These are phyloP conservation scores for Albula glossodonta DNA, from an alignment of 2,113 vertebrate genomes.

Conservation along the genomic window DNA sequence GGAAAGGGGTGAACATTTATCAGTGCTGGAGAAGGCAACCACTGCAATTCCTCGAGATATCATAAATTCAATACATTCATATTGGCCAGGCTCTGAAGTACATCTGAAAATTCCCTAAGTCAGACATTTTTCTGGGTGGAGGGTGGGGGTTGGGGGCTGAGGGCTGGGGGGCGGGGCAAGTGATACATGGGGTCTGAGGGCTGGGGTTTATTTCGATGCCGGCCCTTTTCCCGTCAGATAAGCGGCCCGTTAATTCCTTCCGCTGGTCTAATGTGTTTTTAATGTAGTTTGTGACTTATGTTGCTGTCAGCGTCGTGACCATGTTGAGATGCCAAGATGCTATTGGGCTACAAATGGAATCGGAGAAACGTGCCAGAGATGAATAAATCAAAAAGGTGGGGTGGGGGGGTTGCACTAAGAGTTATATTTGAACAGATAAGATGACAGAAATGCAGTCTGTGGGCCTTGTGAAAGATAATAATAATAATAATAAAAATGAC, in stretches of 20 bases:
- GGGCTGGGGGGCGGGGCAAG: conserved; percentile 40
- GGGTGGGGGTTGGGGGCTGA: conserved; percentile 28
- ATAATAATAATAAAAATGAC: background rate
- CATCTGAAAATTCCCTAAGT: conserved; percentile 66
- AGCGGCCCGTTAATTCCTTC: conserved; percentile 66
- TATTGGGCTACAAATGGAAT: conserved; percentile 53
- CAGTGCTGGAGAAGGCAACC: conserved; percentile 21
- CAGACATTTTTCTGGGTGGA: conserved; percentile 59
- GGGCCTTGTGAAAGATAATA: background rate
- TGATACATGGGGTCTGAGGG: conserved; percentile 60
- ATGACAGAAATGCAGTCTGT: conserved; percentile 54
- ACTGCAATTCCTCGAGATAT: conserved; percentile 53
- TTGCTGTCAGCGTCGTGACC: conserved; percentile 60
- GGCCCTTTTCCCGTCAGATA: conserved; percentile 61
- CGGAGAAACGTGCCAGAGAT: conserved; percentile 57
- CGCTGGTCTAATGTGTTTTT: conserved; percentile 75
- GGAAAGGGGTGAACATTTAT: conserved; percentile 13
- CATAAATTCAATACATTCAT: conserved; percentile 66
- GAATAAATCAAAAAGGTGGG: conserved; percentile 43
- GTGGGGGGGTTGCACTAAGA: conserved; percentile 31
- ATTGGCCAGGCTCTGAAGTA: conserved; percentile 52
- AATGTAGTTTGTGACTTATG: conserved; percentile 76
- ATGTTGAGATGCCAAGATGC: conserved; percentile 53
- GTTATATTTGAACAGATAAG: conserved; percentile 63
- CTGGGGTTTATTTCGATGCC: conserved; percentile 52